Base-by-base conservation (phyloP, 2,113 vertebrate genomes). In the Cyphotilapia sp. region DNA sequence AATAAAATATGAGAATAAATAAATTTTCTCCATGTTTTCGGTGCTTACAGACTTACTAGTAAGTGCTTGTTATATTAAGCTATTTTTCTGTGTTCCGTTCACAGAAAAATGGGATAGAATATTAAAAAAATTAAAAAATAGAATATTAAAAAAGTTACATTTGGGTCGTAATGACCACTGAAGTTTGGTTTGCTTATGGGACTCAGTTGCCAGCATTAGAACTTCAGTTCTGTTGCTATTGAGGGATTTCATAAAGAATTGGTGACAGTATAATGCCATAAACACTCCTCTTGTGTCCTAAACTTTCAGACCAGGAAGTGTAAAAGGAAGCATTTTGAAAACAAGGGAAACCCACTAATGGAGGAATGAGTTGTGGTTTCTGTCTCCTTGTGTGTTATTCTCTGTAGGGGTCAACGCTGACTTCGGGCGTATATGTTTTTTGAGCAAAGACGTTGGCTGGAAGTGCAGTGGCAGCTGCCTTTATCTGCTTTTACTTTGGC, bases 261-360 rank as follows among this genome's bases (percentile, higher is more conserved):
- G 45, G 54, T 49, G 76, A 81, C 27, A 76, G 61, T 19, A 19
- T 76, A 47, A 76, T 76, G 51, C 85, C 54, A 59, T 85, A 59
- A 82, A 82, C 84, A 82, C 54, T 40, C 9, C 2, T 82, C 24
- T 6, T 42, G 22, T 85, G 84, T 81, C 22, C 66, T 45, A 6
- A 54, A 71, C 33, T 59, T 76, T 63, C 6, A 74, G 78, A 49
- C 56, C 82, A 85, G 89, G 85, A 80, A 66, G 76, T 85, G 83
- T n/a, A 76, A 89, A 91, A 93, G 95, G 92, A 96, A 94, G 92
- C 90, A 85, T 83, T 84, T 92, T 54, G 84, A 94, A 93, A 94
- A 93, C 87, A 91, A 88, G 93, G 91, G 88, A 95, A 94, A 81
- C 89, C 92, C 54, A 12, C 49, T 53, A 54, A 92, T 66, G 69